Base-by-base conservation (phyloP, 2,888 invertebrate species). In the Drosophila acutilabella region DNA sequence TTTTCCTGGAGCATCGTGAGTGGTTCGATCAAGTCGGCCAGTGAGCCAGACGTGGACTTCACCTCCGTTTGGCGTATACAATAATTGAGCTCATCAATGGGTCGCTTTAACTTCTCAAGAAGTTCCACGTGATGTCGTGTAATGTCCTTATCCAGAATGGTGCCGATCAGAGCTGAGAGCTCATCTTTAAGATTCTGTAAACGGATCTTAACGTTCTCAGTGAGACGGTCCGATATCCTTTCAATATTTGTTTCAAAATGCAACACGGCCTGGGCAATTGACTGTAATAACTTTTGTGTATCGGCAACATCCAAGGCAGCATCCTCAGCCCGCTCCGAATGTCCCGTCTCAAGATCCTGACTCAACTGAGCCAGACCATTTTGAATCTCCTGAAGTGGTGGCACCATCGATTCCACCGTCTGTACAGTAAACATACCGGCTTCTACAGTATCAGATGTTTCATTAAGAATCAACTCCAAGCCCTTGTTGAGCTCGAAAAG, bases 401-500 rank as follows among this genome's bases (percentile, higher is more conserved):
- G 93, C 30, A 93, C 92, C 81, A 94, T 91, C 14, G 92, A 91
- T 45, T 92, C 92, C 18, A 93, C 91, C 1, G 93, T 92, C 44
- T 81, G 81, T 0, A 93, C 93, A 7, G 93, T 93, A 38, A 94
- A 84, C 84, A 90, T 90, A 40, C 91, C 92, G 2, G 90, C 87
- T 42, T 90, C 88, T 11, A 90, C 83, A 45, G 87, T 89, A 13
- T 79, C 81, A 0, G 89, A 89, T 23, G 89, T 89, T 82, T 82
- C 92, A 54, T 74, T 92, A 65, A 80, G 92, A 90, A 89, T 94
- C 56, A 90, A 81, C 91, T 95, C 94, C 72, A 95, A 92, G 0
- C 94, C 94, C 82, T 93, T 94, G 70, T 94, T 93, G 6, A 96
- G 90, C 88, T 95, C 95, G 59, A 94, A 92, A n/a, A 95, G 93